Evolutionary conservation across 2,113 vertebrate genomes (phyloP).

Genomic region (Porphyrio hochstetteri): DNA sequence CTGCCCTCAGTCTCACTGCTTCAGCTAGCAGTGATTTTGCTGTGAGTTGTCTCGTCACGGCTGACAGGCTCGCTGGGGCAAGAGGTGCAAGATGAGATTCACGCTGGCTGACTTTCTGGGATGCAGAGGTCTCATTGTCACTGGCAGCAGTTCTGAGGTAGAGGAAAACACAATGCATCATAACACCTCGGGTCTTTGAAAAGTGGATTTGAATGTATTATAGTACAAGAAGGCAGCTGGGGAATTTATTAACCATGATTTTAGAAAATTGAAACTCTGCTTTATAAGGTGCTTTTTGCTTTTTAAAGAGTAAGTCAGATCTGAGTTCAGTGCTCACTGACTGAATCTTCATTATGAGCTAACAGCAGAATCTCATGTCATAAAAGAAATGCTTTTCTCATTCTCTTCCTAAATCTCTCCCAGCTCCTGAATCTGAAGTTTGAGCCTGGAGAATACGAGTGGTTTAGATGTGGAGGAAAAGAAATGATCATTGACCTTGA

Average conservation of each 20-base stretch:
- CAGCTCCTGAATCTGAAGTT: background rate
- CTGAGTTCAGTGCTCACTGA: background rate
- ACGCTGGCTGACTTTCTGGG: background rate
- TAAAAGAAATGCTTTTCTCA: background rate
- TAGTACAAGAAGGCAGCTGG: constrained; percentile 4
- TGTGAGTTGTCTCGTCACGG: background rate
- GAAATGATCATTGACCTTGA: background rate
- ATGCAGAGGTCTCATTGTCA: background rate
- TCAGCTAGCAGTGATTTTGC: background rate
- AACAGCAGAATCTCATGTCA: background rate
- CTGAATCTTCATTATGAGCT: background rate
- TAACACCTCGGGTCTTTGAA: background rate
- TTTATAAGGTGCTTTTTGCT: background rate
- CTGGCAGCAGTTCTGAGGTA: background rate
- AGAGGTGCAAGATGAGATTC: background rate
- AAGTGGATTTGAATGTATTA: background rate
- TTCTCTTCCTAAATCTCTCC: background rate
- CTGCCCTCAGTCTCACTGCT: background rate
- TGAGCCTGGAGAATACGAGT: background rate
- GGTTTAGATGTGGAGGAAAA: background rate
- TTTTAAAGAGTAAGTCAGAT: background rate
- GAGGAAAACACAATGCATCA: background rate
- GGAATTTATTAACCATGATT: constrained; percentile 31
- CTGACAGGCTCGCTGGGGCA: background rate
- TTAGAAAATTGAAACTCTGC: constrained; percentile 3